Conservation (phyloP, 92 coral and sea anemone species). For the Parazoanthus darwini region DNA sequence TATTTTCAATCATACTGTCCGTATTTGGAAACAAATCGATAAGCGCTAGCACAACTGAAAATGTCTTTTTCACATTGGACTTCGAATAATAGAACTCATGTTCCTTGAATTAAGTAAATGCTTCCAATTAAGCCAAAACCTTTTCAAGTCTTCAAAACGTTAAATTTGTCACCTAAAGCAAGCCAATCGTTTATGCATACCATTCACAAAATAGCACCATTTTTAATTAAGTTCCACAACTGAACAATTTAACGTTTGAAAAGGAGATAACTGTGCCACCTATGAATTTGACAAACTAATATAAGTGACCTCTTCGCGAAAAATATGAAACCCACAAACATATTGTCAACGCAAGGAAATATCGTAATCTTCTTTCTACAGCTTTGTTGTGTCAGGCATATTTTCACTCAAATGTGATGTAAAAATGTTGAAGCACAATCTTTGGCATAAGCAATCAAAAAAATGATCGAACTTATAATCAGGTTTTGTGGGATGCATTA, state of each 20-base stretch:
- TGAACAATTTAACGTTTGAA: neutral
- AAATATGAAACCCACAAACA: neutral
- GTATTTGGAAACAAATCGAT: neutral
- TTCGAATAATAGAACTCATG: neutral
- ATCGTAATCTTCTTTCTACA: neutral
- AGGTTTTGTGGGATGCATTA: neutral
- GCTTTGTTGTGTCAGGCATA: neutral
- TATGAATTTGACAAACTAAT: neutral
- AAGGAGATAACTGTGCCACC: neutral
- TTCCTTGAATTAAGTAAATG: no score
- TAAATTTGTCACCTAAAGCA: neutral
- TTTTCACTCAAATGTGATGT: neutral
- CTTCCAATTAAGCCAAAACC: neutral
- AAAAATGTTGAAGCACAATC: neutral
- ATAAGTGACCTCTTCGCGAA: neutral
- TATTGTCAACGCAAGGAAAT: neutral
- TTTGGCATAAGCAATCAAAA: neutral
- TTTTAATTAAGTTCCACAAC: neutral
- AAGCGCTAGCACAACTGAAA: neutral
- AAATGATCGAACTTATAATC: neutral
- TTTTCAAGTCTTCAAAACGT: neutral
- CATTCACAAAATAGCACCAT: neutral
- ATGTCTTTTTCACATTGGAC: no score
- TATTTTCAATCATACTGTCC: neutral
- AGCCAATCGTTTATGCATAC: no score